Evolutionary conservation across 2,797 vertebrate species (phyloP).

Genomic region (Naso thynnoides): DNA sequence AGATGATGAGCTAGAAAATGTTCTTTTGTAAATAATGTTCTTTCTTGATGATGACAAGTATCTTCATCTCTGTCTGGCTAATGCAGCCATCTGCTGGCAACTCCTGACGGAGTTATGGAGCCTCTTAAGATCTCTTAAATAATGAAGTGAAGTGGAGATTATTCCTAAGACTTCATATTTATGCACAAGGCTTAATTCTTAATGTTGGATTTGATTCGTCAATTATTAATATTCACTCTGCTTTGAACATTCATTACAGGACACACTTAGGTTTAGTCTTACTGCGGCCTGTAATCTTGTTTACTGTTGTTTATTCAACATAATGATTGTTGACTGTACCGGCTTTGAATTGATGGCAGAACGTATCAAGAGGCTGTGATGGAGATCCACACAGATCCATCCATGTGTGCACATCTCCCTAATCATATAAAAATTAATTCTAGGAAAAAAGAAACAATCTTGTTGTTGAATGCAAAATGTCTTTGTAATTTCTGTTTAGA

Average conservation of each 20-base stretch:
- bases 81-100: conserved; percentile 68
- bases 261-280: conserved; percentile 21
- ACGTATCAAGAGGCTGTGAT: conserved; percentile 47
- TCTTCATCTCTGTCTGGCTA: conserved; percentile 55
- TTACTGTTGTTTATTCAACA: conserved; percentile 47
- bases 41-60: conserved; percentile 62
- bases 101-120: conserved; percentile 65
- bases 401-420: conserved; percentile 36
- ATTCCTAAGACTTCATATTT: conserved; percentile 56
- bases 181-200: conserved; percentile 47
- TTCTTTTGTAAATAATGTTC: conserved; percentile 38
- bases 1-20: conserved; percentile 41
- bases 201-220: conserved; percentile 48
- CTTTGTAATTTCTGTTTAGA: conserved; percentile 7
- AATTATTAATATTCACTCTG: conserved; percentile 42
- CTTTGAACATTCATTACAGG: conserved; percentile 30
- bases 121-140: conserved; percentile 65
- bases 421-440: conserved; percentile 40
- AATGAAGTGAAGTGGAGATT: conserved; percentile 55
- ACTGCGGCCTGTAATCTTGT: conserved; percentile 40
- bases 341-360: conserved; percentile 39
- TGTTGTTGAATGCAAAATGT: conserved; percentile 27
- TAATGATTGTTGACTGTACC: conserved; percentile 35
- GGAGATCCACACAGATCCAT: conserved; percentile 38
- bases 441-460: conserved; percentile 21